A percentile compares a stretch with the other conserved stretches of the same genome.
Evolutionary conservation across 2,797 vertebrate species (phyloP).

Genomic region (Galagoides demidoff): DNA sequence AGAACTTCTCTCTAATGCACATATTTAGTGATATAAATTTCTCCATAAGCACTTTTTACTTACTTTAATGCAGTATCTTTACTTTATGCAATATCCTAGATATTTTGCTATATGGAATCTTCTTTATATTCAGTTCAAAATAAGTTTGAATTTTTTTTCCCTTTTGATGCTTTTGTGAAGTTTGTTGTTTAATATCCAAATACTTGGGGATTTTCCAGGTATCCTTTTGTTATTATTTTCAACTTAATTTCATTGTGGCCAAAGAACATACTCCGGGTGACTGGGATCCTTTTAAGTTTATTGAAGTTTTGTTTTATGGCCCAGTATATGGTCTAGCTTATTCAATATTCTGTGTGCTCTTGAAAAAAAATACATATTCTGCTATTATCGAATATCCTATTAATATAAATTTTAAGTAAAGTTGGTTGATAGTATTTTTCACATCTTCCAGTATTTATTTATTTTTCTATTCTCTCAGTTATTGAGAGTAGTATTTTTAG

Average conservation of each 20-base stretch:
- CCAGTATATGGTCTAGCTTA: background rate
- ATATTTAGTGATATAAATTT: background rate
- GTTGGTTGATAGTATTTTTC: background rate
- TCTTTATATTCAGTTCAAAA: background rate
- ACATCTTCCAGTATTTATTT: background rate
- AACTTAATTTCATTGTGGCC: background rate
- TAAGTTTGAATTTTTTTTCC: background rate
- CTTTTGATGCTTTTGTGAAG: background rate
- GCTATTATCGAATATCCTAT: background rate
- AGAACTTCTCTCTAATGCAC: background rate
- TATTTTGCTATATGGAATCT: background rate
- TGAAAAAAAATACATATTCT: background rate
- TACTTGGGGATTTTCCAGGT: background rate
- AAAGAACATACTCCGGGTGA: background rate
- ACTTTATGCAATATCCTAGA: background rate
- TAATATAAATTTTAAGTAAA: background rate
- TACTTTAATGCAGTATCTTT: too few relatives aligned
- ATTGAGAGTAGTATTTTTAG: background rate
- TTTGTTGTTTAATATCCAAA: background rate
- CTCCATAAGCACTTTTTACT: background rate
- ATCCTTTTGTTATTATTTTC: background rate
- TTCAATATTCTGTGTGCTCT: background rate
- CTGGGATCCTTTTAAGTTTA: background rate
- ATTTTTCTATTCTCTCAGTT: background rate
- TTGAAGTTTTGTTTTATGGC: background rate